Base-by-base conservation (phyloP, 2,113 vertebrate genomes). In the Amphiprion ocellaris region DNA sequence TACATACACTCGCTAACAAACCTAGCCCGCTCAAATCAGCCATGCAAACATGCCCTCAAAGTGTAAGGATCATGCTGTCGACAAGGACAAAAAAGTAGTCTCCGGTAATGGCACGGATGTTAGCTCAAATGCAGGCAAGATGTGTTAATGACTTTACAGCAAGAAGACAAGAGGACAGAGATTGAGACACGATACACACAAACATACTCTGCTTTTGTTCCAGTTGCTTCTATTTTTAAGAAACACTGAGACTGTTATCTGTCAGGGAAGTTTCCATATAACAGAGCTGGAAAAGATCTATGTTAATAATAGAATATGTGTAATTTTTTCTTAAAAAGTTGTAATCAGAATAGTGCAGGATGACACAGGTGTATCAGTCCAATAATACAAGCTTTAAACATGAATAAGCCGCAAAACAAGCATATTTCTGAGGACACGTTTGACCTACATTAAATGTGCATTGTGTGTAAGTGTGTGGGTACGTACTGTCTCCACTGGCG, bases 1-100 rank as follows among this genome's bases (percentile, higher is more conserved):
- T 78, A 81, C 81, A 70, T 70, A 46, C 72, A 77, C 80, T 76
- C 24, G 50, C 69, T 83, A 80, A 89, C 83, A 86, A 86, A 79
- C 64, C 58, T 54, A 41, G 69, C 73, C 21, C 69, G 82, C 78
- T 73, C 54, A 80, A 87, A 80, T 82, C 83, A 89, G 58, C 70
- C 81, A 79, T 66, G 77, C 61, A 78, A 87, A 77, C 75, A 54
- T 33, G 23, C 16, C 5, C 39, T 30, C n/a, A n/a, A 28, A 82
- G 78, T 71, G 62, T 60, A 17, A 65, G 67, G 39, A 58, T 55
- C 69, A 72, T 56, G 67, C 66, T 61, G 81, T 71, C 62, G 69
- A 28, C 75, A 21, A 41, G 15, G 58, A 24, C 30, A 55, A 46
- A 60, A 81, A 81, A 76, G 56, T 47, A 58, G 61, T 73, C 47